A percentile compares a stretch with the other conserved stretches of the same genome.
Conservation (phyloP, 2,888 invertebrate species). For the Drosophila setosimentum region DNA sequence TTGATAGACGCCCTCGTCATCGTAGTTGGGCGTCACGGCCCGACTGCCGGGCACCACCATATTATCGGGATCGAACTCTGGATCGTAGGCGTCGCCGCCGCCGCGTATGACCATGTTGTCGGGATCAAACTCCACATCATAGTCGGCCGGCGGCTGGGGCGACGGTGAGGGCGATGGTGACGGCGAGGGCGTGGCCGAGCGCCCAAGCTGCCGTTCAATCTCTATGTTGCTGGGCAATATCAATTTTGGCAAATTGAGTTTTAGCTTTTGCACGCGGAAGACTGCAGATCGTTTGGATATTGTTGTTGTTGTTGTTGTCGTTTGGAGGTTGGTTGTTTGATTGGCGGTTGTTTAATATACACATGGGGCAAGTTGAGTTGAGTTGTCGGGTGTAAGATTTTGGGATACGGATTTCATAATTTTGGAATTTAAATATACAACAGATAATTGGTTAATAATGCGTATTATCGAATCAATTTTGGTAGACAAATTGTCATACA, state of each 20-base stretch:
- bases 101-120: conserved; percentile 83
- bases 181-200: conserved; percentile 65
- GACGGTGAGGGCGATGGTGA: conserved; percentile 84
- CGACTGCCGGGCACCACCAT: conserved; percentile 82
- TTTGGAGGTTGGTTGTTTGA: conserved; percentile 43
- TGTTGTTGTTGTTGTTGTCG: conserved; percentile 47
- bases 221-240: conserved; percentile 84
- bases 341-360: conserved; percentile 67
- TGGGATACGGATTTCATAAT: conserved; percentile 39
- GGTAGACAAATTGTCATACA: conserved; percentile 39
- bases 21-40: conserved; percentile 78
- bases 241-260: conserved; percentile 84
- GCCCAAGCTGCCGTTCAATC: conserved; percentile 66
- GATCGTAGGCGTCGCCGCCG: conserved; percentile 76
- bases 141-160: conserved; percentile 80
- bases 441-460: conserved; percentile 73
- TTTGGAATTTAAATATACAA: conserved; percentile 59
- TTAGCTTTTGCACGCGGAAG: conserved; percentile 85
- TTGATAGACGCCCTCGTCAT: conserved; percentile 83
- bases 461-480: conserved; percentile 33
- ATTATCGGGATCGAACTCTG: conserved; percentile 83
- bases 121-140: conserved; percentile 85
- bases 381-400: conserved; percentile 39
- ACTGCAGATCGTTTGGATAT: conserved; percentile 69
- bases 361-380: conserved; percentile 53